These are phyloP conservation scores for Colius striatus DNA, from an alignment of 2,113 vertebrate genomes.

Conservation along the genomic window DNA sequence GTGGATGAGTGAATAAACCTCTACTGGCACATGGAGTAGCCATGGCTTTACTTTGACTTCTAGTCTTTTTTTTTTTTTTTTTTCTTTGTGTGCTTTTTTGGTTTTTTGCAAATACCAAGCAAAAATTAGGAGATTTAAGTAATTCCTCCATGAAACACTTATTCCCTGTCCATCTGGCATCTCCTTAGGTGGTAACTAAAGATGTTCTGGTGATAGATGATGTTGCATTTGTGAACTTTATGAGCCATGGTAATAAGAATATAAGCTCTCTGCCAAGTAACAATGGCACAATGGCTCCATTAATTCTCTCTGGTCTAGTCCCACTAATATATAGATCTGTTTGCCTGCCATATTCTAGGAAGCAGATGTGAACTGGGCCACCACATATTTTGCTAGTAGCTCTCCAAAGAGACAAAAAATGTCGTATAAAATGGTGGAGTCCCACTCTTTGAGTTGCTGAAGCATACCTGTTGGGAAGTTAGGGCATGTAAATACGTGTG, in stretches of 20 bases:
- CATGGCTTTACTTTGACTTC: not conserved
- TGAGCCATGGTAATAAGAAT: slow-evolving; percentile 29
- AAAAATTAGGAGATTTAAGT: not conserved
- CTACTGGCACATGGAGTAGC: not conserved
- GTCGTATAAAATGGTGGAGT: not conserved
- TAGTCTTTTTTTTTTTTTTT: not conserved
- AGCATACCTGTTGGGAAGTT: not conserved
- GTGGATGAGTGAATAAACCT: not conserved
- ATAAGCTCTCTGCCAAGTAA: not conserved
- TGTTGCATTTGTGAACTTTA: slow-evolving; percentile 39
- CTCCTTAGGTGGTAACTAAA: slow-evolving; percentile 26
- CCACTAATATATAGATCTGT: not conserved
- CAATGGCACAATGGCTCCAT: not conserved
- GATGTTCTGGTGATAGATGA: slow-evolving; percentile 37
- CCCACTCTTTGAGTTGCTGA: not conserved
- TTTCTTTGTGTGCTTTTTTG: not conserved
- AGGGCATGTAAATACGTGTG: not conserved
- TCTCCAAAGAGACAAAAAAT: not conserved
- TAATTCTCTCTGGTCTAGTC: not conserved
- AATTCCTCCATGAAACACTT: not conserved
- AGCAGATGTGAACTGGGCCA: not conserved
- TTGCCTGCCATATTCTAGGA: not conserved
- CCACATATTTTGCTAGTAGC: not conserved
- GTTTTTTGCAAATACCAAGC: not conserved
- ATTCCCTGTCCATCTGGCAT: slow-evolving; percentile 30